These are phyloP conservation scores for Oreocharis arfaki DNA, from an alignment of 2,113 vertebrate genomes.

Conservation along the genomic window DNA sequence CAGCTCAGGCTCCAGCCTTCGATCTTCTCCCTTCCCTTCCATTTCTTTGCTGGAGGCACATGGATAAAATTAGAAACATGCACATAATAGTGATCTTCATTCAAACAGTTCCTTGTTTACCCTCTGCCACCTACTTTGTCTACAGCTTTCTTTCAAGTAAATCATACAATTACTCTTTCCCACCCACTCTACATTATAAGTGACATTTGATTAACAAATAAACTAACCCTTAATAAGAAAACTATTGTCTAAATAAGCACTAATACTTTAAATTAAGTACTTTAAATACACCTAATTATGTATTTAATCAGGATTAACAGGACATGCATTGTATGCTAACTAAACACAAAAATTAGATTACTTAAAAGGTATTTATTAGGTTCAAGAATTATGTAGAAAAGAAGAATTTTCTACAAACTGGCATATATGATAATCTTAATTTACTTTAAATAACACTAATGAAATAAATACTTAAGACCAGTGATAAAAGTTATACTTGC, in stretches of 20 bases:
- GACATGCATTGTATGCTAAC: conserved; percentile 14
- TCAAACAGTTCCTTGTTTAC: conserved; percentile 21
- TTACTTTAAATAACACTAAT: neutral
- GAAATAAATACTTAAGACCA: neutral
- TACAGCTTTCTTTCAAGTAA: conserved; percentile 48
- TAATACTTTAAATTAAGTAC: conserved; percentile 44
- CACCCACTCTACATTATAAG: conserved; percentile 32
- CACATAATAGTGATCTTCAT: neutral
- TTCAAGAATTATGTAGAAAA: neutral
- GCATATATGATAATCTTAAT: neutral
- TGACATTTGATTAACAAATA: conserved; percentile 50
- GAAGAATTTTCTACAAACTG: neutral
- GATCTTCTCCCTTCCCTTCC: neutral
- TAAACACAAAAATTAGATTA: conserved; percentile 7
- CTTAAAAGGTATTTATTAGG: neutral
- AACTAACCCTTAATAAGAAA: conserved; percentile 50
- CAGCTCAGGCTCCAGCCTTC: neutral
- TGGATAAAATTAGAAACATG: neutral
- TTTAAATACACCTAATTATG: conserved; percentile 55
- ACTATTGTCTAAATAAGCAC: conserved; percentile 55
- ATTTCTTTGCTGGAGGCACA: neutral
- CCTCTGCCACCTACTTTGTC: conserved; percentile 24
- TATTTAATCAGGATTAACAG: conserved; percentile 45
- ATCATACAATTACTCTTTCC: conserved; percentile 34
- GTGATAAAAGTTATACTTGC: neutral